These are phyloP conservation scores for Ormyrus pomaceus DNA, from an alignment of 2,888 invertebrate genomes.

Conservation along the genomic window DNA sequence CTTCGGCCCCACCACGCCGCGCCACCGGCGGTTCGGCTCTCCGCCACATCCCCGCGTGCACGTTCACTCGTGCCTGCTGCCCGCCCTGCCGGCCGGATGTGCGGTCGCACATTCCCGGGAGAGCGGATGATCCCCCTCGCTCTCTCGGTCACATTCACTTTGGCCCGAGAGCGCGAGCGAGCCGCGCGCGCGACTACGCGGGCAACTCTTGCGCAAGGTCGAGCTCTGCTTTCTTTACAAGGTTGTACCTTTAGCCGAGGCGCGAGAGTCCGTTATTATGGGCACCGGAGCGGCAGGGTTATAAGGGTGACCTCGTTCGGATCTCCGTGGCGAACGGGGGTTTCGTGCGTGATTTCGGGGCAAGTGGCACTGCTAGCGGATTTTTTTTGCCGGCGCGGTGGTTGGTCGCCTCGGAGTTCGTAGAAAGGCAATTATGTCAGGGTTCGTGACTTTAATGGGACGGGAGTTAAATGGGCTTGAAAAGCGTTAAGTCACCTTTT, in stretches of 20 bases:
- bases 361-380: no score
- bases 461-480: no score
- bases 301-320: no score
- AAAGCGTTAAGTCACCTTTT: no score
- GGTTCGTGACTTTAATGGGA: no score
- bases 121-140: not conserved
- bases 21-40: not conserved
- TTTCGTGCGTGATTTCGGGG: no score
- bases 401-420: no score
- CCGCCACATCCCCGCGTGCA: slow-evolving; percentile 51
- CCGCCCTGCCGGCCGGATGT: slow-evolving; percentile 27
- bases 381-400: no score
- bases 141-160: not conserved
- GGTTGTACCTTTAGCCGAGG: slow-evolving; percentile 31
- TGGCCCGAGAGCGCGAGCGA: slow-evolving; percentile 21
- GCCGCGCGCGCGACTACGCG: slow-evolving; percentile 13
- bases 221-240: slow-evolving; percentile 57
- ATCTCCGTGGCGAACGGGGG: no score
- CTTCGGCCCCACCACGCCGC: slow-evolving; percentile 67
- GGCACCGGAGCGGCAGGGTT: no score
- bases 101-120: slow-evolving; percentile 5
- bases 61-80: slow-evolving; percentile 21
- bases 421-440: no score
- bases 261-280: no score
- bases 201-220: slow-evolving; percentile 54